Percentiles rank a stretch among this genome's conserved stretches.
These are phyloP conservation scores for Hemicrepidius hirtus DNA, from an alignment of 2,888 invertebrate genomes.

Conservation along the genomic window DNA sequence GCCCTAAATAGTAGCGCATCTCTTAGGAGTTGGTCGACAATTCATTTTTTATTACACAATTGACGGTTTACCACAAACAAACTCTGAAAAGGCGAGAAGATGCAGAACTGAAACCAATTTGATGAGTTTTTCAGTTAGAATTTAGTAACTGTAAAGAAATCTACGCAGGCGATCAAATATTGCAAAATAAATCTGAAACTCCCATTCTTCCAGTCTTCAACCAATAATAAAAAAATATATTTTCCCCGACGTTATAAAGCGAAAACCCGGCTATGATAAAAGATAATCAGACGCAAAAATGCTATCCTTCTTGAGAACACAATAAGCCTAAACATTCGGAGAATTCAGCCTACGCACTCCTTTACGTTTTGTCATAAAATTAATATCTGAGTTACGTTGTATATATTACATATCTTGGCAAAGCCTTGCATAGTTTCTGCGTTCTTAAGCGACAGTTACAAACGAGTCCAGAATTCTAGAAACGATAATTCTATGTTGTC, in stretches of 20 bases:
- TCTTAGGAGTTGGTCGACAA: not conserved
- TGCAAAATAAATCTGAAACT: not conserved
- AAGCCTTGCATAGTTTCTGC: slow-evolving; percentile 34
- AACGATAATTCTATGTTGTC: slow-evolving; percentile 35
- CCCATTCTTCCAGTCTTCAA: not conserved
- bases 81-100: no score
- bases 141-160: no score
- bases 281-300: slow-evolving; percentile 24
- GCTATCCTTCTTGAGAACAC: slow-evolving; percentile 13
- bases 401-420: slow-evolving; percentile 39
- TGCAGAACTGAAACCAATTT: no score
- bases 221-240: slow-evolving; percentile 3
- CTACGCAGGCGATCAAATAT: not conserved
- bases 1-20: not conserved
- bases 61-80: no score
- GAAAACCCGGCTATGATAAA: not conserved
- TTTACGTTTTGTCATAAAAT: slow-evolving; percentile 32
- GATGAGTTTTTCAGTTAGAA: no score
- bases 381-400: slow-evolving; percentile 33
- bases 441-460: slow-evolving; percentile 39
- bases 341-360: slow-evolving; percentile 23
- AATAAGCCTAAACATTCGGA: slow-evolving; percentile 29
- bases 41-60: not conserved
- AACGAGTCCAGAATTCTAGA: slow-evolving; percentile 36
- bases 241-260: not conserved